Conservation (phyloP, 1,140 invertebrate genomes). For the Saccostrea glomerata region DNA sequence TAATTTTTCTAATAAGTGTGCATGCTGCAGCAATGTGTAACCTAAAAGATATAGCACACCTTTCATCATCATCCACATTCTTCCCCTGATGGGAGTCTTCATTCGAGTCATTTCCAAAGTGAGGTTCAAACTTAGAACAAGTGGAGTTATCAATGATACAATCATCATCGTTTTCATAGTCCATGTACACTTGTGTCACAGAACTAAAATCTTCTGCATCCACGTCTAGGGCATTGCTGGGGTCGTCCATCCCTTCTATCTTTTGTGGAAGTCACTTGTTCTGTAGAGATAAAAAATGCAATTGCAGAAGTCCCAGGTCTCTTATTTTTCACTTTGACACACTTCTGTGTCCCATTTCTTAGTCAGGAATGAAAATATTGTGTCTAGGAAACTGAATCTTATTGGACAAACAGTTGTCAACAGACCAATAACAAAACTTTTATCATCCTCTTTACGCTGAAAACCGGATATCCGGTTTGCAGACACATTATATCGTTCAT, state of each 20-base stretch:
- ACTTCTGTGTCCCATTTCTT: not conserved
- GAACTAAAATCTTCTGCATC: conserved; percentile 57
- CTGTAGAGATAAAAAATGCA: not conserved
- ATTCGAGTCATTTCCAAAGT: not conserved
- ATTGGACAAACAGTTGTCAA: conserved; percentile 33
- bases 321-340: not conserved
- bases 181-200: conserved; percentile 65
- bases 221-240: not conserved
- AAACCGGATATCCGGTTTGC: not conserved
- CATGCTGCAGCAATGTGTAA: too few relatives aligned
- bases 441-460: not conserved
- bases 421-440: conserved; percentile 37
- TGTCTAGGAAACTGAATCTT: not conserved
- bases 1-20: too few relatives aligned
- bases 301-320: not conserved
- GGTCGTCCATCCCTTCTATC: not conserved
- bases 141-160: not conserved
- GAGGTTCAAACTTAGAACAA: not conserved
- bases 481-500: too few relatives aligned
- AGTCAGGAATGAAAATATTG: not conserved
- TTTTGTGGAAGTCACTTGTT: not conserved
- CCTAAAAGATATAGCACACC: not conserved
- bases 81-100: not conserved
- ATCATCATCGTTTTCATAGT: conserved; percentile 45
- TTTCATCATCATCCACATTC: not conserved